Evolutionary conservation across 2,888 invertebrate species (phyloP).

Genomic region (Phyto melanocephala): DNA sequence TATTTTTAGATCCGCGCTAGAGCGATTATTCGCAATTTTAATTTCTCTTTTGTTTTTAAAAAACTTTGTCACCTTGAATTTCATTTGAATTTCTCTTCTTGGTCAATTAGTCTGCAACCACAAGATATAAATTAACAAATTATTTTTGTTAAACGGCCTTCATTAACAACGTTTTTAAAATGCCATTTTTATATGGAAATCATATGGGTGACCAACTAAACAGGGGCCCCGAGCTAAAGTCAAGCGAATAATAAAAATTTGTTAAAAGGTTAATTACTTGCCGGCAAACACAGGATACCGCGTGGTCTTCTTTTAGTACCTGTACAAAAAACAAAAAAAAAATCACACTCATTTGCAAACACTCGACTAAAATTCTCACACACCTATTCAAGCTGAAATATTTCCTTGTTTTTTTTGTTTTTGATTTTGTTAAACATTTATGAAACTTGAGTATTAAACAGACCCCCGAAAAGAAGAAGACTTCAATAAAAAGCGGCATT

Average conservation of each 20-base stretch:
- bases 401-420: too few relatives aligned
- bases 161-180: conserved; percentile 61
- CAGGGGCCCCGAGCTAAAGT: conserved; percentile 51
- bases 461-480: conserved; percentile 30
- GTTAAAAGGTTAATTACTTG: conserved; percentile 77
- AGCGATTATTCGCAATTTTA: too few relatives aligned
- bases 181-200: neutral
- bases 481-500: conserved; percentile 56
- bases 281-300: conserved; percentile 52
- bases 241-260: conserved; percentile 68
- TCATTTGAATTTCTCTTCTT: neutral
- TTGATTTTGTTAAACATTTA: neutral
- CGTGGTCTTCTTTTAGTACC: conserved; percentile 8
- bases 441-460: conserved; percentile 20
- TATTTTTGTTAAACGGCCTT: conserved; percentile 70
- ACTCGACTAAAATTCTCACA: conserved; percentile 25
- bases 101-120: neutral
- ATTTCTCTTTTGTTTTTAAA: neutral
- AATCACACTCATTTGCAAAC: conserved; percentile 35
- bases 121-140: conserved; percentile 69
- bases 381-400: conserved; percentile 1
- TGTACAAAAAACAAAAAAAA: neutral
- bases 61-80: neutral
- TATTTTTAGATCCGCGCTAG: too few relatives aligned
- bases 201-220: conserved; percentile 32